These are phyloP conservation scores for Miichthys miiuy DNA, from an alignment of 2,797 vertebrate genomes.

Conservation along the genomic window DNA sequence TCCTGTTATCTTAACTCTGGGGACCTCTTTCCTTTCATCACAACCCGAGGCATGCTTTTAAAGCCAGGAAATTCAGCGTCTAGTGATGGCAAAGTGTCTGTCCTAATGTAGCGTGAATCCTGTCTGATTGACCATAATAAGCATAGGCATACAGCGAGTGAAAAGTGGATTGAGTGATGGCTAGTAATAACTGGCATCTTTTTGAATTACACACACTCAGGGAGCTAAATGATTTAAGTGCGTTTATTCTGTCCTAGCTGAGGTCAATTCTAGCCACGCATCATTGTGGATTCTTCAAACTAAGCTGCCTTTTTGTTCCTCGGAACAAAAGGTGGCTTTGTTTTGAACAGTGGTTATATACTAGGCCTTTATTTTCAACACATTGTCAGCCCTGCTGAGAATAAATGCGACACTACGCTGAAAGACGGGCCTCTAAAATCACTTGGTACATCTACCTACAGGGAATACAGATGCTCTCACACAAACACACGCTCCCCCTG, in stretches of 20 bases:
- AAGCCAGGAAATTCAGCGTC: conserved; percentile 25
- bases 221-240: conserved; percentile 53
- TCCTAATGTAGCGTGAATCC: conserved; percentile 52
- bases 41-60: conserved; percentile 53
- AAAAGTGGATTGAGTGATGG: conserved; percentile 24
- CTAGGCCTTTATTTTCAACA: conserved; percentile 13
- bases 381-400: conserved; percentile 6
- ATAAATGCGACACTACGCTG: conserved; percentile 9
- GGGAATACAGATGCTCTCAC: conserved; percentile 44
- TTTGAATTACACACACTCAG: conserved; percentile 30
- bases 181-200: conserved; percentile 20
- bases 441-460: conserved; percentile 3
- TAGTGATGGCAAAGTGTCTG: conserved; percentile 37
- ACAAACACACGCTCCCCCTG: conserved; percentile 21
- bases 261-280: conserved; percentile 24
- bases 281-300: conserved; percentile 17
- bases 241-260: conserved; percentile 33
- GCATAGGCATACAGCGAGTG: conserved; percentile 19
- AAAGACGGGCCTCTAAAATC: conserved; percentile 14
- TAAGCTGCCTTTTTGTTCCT: not conserved
- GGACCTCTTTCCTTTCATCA: conserved; percentile 64
- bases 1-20: conserved; percentile 60
- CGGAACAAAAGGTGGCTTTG: conserved; percentile 26
- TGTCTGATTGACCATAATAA: conserved; percentile 53
- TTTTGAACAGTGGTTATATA: conserved; percentile 9